Evolutionary conservation across 2,797 vertebrate genomes (phyloP), one percentile per base, ranked within the genome.

Genomic region (Chanos chanos): DNA sequence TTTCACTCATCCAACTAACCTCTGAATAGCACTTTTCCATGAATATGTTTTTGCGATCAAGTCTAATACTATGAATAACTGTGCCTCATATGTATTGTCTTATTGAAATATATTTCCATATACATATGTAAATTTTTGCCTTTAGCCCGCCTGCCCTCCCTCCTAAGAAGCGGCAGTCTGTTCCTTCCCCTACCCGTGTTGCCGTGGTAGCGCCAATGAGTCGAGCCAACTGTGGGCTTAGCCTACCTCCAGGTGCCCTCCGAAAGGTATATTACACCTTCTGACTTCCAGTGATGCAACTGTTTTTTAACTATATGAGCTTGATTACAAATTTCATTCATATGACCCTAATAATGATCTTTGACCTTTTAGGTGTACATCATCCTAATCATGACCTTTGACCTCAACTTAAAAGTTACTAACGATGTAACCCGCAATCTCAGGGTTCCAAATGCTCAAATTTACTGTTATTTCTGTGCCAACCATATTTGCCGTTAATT

Each of bases 121-220:
- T 19, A 24, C 37, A 22, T 49, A 15, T 41, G 40, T 25, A 6
- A n/a, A n/a, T n/a, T 58, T 57, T 3, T 15, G 5, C 49, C 76
- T 93, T 89, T 72, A 94, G 94, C 66, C 92, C 94, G 12, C 96
- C 96, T 27, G 94, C 95, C 4, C 66, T 99, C 64, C 96, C 96
- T 2, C 96, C 96, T 15, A 98, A 98, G 83, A 99, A 98, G 59
- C 90, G 96, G 1, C 94, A 97, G 85, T 99, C 96, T 0, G 94
- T 93, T 0, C 90, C 94, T 1, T 98, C 96, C n/a, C 96, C 96
- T 0, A 97, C 96, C 1, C 89, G 95, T 8, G 94, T 99, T 54
- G 96, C 96, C 0, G 91, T 99, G 1, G 96, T 99, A 8, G 92
- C 96, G 7, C 96, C 96, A 3, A 99, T 99, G 94, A 99, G 94